Base-by-base conservation (phyloP, 37 sponge, comb jelly and placozoan species). In the Diacarnus erythraeanus region DNA sequence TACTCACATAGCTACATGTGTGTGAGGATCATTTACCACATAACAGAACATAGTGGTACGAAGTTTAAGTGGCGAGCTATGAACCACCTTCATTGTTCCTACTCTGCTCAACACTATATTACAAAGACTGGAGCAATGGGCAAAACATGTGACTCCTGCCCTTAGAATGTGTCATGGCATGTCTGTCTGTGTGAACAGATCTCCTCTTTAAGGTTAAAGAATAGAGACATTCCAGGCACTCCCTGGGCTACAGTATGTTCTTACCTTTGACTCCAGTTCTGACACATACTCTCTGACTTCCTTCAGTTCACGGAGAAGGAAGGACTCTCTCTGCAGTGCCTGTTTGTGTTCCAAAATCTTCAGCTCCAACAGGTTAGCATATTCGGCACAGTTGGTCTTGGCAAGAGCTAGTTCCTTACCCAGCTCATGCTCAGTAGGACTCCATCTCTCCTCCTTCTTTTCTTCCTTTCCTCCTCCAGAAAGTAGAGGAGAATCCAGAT, bases 351-450 rank as follows among this genome's bases (percentile, higher is more conserved):
- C 87, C 69, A 60, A 26, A 3, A 23, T 44, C 80, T 86, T 91
- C 65, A 58, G 63, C 56, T 91, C 91, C 33, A 86, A 54, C 57
- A 83, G 73, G 25, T 67, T 64, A 2, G 71, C 51, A 21, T 70
- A 69, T 30, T 86, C 87, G 1, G 84, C 80, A 20, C 72, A 75
- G 56, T 83, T 63, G 1, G 54, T 79, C 87, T 83, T 91, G 27
- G 37, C 79, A 3, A 66, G 39, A 9, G 80, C 77, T 36, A 91
- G 84, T 42, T 91, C 84, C 20, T 38, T 70, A 57, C 26, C 64
- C 61, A 79, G 36, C 10, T 63, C 66, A 3, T 75, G 34, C 71
- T 56, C 33, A 23, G 42, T 8, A 57, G 3, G 25, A 41, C 2
- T 61, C 68, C 44, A 40, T 30, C 18, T 51, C 58, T 34, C 29